Evolutionary conservation across 2,888 invertebrate species (phyloP).

Genomic region (Mayetiola destructor): DNA sequence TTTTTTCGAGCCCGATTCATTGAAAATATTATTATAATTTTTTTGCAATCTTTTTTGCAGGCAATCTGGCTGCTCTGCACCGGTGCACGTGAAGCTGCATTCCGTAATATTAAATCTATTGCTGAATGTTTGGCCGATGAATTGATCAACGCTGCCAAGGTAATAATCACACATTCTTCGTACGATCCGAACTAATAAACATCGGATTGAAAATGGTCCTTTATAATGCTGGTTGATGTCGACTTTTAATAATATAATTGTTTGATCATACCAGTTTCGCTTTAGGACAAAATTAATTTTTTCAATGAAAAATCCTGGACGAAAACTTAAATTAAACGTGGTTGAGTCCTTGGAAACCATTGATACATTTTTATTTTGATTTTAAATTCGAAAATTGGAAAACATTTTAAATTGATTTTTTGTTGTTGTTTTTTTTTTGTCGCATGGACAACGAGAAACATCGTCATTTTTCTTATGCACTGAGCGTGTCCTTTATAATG

Average conservation of each 20-base stretch:
- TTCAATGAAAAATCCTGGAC: slow-evolving; percentile 15
- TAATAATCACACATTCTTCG: slow-evolving; percentile 25
- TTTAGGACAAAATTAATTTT: slow-evolving; percentile 28
- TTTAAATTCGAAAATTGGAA: neutral
- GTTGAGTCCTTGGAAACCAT: slow-evolving; percentile 15
- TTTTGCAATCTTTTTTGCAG: slow-evolving; percentile 24
- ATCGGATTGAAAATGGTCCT: slow-evolving; percentile 25
- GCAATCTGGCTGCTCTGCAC: slow-evolving; percentile 99
- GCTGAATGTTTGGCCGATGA: slow-evolving; percentile 99
- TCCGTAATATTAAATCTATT: slow-evolving; percentile 99
- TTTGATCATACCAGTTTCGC: slow-evolving; percentile 26
- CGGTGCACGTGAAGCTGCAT: slow-evolving; percentile 96
- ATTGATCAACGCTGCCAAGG: slow-evolving; percentile 98
- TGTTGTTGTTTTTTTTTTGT: neutral
- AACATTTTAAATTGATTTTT: neutral
- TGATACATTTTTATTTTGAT: slow-evolving; percentile 11
- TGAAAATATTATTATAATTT: too few species aligned
- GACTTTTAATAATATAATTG: too few species aligned
- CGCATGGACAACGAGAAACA: neutral
- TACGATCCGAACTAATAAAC: neutral
- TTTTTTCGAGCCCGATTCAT: neutral
- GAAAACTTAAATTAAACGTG: neutral
- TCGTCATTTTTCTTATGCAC: neutral
- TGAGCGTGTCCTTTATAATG: slow-evolving; percentile 29
- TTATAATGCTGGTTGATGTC: slow-evolving; percentile 27